Conservation (phyloP, 2,113 vertebrate genomes). For the Pangasianodon hypophthalmus region DNA sequence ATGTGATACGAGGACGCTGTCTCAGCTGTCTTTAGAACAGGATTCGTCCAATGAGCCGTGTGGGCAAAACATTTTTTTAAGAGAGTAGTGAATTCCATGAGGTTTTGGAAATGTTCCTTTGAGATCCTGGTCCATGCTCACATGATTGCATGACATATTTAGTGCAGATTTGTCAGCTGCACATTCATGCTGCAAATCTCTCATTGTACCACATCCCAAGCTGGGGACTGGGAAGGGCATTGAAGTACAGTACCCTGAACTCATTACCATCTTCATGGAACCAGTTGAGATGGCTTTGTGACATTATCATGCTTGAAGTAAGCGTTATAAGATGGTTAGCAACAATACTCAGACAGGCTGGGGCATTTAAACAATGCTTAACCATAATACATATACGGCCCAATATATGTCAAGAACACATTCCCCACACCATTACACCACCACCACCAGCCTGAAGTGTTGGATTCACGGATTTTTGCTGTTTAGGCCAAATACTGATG, state of each 20-base stretch:
- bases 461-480: background rate
- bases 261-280: background rate
- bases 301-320: background rate
- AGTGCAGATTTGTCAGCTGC: background rate
- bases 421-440: background rate
- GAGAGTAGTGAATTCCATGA: background rate
- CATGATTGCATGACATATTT: background rate
- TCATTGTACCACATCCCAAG: background rate
- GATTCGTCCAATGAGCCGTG: background rate
- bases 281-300: background rate
- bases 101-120: background rate
- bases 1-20: constrained; percentile 15
- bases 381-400: background rate
- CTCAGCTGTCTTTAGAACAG: constrained; percentile 20
- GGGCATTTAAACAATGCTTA: background rate
- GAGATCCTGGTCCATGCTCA: background rate
- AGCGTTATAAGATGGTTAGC: background rate
- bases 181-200: background rate
- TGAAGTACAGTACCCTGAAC: background rate
- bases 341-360: background rate
- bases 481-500: background rate
- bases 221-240: no score
- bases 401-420: background rate
- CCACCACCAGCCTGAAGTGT: background rate
- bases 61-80: background rate